phyloP scores from a whole-genome alignment of 2,113 vertebrate genomes.

The Puntigrus tetrazona region DNA sequence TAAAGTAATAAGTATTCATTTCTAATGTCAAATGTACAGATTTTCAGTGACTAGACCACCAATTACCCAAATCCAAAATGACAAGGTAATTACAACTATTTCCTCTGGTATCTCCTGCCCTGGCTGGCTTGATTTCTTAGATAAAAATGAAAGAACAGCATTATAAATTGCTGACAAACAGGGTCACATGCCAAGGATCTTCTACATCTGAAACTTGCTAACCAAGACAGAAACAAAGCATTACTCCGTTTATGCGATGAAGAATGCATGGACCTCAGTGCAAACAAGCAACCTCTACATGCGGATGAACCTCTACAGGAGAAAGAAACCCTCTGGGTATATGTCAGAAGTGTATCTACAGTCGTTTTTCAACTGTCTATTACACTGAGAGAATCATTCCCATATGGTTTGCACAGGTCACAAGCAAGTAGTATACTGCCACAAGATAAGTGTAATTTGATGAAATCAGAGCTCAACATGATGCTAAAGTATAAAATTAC shows the following conservation, averaged over 20 bases:
- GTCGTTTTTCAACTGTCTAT: background rate
- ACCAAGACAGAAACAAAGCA: background rate
- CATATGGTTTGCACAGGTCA: conserved; percentile 21
- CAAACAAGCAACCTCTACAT: background rate
- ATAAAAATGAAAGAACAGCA: conserved; percentile 7
- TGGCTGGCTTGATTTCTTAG: conserved; percentile 19
- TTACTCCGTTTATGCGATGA: background rate
- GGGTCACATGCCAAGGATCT: background rate
- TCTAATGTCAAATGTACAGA: conserved; percentile 15
- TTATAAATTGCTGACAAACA: conserved; percentile 1
- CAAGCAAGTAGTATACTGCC: conserved; percentile 17
- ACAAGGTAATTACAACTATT: conserved; percentile 22
- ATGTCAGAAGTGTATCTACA: background rate
- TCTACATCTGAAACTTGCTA: background rate
- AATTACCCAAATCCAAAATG: background rate
- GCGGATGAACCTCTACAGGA: background rate
- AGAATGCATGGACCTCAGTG: background rate
- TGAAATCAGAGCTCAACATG: conserved; percentile 42
- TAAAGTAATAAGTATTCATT: background rate
- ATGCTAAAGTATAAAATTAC: conserved; percentile 23
- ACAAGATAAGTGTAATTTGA: conserved; percentile 39
- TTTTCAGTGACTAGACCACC: conserved; percentile 7
- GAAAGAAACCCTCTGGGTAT: background rate
- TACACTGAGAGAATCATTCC: conserved; percentile 16
- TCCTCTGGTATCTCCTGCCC: background rate